Evolutionary conservation across 1,140 invertebrate genomes (phyloP), one percentile per base, ranked within the genome.

Genomic region (Drosophila micromelanica): DNA sequence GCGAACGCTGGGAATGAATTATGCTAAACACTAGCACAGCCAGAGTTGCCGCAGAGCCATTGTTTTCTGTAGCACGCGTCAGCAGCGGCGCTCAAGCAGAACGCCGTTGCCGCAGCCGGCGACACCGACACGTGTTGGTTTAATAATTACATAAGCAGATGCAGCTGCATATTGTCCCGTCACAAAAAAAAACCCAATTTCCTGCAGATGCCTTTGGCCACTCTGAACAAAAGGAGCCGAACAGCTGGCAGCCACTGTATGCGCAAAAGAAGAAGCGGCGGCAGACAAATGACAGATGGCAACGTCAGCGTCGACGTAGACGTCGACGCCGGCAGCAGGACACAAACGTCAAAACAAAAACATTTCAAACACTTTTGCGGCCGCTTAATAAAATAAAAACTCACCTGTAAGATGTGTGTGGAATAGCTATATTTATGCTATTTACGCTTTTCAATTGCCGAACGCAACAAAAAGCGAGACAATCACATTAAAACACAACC

Each of bases 71-170:
- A 71, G 72, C 82, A 81, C 82, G 82, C 85, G 82, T 65, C 82
- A 67, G 55, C 55, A 35, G n/a, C 48, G 20, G 61, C 67, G 69
- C 57, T 68, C 68, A 42, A 73, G 68, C 76, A 59, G 67, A 71
- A 76, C 73, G 63, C 45, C 40, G 38, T 43, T 23, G 23, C 43
- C n/a, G 20, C 38, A n/a, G 45, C 20, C 12, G 46, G 2, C 61
- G 32, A 37, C 52, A 65, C 76, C 70, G 84, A 79, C 82, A 87
- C 82, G 82, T 87, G 82, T 89, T 78, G 78, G 78, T 76, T 85
- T 89, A 79, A 89, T 87, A 87, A 89, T 87, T 89, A 79, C 84
- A 87, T 87, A 89, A 87, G 84, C 80, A 61, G 63, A 20, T 56
- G 64, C 45, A 63, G 54, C 75, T 59, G 82, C 78, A 78, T 69